Conservation (phyloP, 64 coral and sea anemone genomes). For the Acropora tenuis region DNA sequence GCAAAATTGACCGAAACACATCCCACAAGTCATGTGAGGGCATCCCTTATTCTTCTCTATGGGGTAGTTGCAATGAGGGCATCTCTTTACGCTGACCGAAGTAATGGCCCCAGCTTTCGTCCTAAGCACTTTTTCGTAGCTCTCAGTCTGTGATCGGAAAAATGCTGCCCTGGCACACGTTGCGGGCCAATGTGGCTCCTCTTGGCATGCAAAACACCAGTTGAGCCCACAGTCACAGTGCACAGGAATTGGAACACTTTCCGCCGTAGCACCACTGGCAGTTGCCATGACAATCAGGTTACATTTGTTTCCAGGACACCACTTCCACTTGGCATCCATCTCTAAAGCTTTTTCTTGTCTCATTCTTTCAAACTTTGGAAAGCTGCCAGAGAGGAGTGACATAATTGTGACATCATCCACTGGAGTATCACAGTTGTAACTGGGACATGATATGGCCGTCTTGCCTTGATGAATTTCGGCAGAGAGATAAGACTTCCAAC, state of each 20-base stretch:
- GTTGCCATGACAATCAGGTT: conserved; percentile 33
- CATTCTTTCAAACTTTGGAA: conserved; percentile 23
- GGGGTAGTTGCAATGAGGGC: conserved; percentile 66
- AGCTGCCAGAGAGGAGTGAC: conserved; percentile 37
- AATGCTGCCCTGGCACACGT: conserved; percentile 67
- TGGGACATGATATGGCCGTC: conserved; percentile 38
- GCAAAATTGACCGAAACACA: conserved; percentile 65
- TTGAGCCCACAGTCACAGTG: conserved; percentile 59
- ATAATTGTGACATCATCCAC: conserved; percentile 57
- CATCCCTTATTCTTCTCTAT: conserved; percentile 75
- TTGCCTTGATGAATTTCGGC: conserved; percentile 41
- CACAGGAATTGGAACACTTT: conserved; percentile 49
- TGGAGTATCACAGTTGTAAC: conserved; percentile 33
- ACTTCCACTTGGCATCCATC: conserved; percentile 35
- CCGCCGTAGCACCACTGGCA: neutral
- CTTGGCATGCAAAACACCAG: conserved; percentile 89
- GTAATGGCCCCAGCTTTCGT: conserved; percentile 55
- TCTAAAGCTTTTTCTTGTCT: conserved; percentile 41
- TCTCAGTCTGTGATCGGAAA: conserved; percentile 60
- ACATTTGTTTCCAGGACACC: conserved; percentile 71
- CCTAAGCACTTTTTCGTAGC: conserved; percentile 1
- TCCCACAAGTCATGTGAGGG: conserved; percentile 67
- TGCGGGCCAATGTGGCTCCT: conserved; percentile 90
- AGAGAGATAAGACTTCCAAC: conserved; percentile 60
- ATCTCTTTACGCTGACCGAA: conserved; percentile 63